Conservation (phyloP, 2,888 invertebrate species). For the Platynereis dumerilii region DNA sequence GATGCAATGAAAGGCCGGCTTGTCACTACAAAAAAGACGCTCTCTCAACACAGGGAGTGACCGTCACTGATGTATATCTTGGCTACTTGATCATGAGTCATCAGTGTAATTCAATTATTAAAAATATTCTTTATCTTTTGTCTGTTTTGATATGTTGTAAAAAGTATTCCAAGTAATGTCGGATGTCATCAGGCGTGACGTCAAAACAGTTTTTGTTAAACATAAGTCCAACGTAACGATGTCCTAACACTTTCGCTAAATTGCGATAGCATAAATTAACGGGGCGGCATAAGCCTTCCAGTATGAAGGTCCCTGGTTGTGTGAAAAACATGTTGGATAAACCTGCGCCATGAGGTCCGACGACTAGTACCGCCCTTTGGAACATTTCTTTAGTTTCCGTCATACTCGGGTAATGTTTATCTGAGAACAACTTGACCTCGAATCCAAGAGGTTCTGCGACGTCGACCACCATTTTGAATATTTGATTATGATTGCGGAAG, state of each 20-base stretch:
- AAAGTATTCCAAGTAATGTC: too few species aligned
- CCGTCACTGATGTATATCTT: too few species aligned
- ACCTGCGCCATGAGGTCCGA: conserved; percentile 3
- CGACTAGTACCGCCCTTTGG: background rate
- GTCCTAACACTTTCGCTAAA: background rate
- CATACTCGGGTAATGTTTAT: background rate
- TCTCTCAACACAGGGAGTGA: too few species aligned
- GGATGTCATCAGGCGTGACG: too few species aligned
- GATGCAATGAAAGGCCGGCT: too few species aligned
- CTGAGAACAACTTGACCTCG: background rate
- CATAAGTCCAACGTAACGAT: background rate
- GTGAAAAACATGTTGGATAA: conserved; percentile 1
- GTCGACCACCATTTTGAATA: background rate
- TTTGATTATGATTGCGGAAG: background rate
- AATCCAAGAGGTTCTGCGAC: background rate
- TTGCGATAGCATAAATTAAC: background rate
- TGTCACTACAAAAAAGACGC: too few species aligned
- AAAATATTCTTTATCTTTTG: too few species aligned
- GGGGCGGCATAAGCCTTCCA: background rate
- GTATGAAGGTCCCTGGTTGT: background rate
- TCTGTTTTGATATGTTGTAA: too few species aligned
- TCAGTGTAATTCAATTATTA: too few species aligned
- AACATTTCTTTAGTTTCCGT: background rate
- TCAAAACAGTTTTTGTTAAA: background rate
- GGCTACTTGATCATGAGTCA: too few species aligned